Conservation (phyloP, 2,888 invertebrate species). For the Caenorhabditis imperialis region DNA sequence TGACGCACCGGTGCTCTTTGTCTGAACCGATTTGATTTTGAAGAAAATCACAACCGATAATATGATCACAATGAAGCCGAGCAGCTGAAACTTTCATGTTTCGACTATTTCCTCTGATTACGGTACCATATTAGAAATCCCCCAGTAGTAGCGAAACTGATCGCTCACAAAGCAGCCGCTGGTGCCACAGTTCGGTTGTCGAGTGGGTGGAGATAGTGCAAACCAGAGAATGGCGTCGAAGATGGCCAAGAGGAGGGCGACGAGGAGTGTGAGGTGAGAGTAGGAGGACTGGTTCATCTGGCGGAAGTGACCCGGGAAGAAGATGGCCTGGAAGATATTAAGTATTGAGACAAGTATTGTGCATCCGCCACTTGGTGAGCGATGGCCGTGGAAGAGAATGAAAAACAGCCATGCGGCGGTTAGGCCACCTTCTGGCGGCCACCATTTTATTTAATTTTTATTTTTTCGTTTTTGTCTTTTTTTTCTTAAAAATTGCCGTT, state of each 20-base stretch:
- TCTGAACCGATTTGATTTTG: conserved; percentile 38
- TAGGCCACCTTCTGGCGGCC: too few species aligned
- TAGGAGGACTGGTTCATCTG: conserved; percentile 32
- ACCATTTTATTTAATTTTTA: too few species aligned
- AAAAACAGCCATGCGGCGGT: too few species aligned
- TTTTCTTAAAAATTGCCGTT: too few species aligned
- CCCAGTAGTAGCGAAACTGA: conserved; percentile 43
- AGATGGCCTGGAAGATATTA: conserved; percentile 21
- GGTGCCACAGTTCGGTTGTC: conserved; percentile 32
- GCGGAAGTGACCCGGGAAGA: conserved; percentile 13
- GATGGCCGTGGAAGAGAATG: too few species aligned
- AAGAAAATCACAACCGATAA: conserved; percentile 27
- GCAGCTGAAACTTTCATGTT: conserved; percentile 32
- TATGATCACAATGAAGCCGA: conserved; percentile 25
- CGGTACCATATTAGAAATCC: conserved; percentile 43
- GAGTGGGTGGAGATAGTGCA: conserved; percentile 11
- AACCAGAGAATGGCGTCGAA: conserved; percentile 36
- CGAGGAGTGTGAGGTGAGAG: conserved; percentile 1
- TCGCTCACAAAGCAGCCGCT: conserved; percentile 50
- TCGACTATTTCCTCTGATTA: too few species aligned
- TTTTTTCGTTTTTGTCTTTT: too few species aligned
- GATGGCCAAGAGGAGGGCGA: conserved; percentile 2
- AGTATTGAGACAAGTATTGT: too few species aligned
- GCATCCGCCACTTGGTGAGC: too few species aligned
- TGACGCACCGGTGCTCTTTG: background rate